Percentiles rank a stretch among this genome's conserved stretches.
Conservation (phyloP, 2,888 invertebrate genomes). For the Helicoverpa assulta region DNA sequence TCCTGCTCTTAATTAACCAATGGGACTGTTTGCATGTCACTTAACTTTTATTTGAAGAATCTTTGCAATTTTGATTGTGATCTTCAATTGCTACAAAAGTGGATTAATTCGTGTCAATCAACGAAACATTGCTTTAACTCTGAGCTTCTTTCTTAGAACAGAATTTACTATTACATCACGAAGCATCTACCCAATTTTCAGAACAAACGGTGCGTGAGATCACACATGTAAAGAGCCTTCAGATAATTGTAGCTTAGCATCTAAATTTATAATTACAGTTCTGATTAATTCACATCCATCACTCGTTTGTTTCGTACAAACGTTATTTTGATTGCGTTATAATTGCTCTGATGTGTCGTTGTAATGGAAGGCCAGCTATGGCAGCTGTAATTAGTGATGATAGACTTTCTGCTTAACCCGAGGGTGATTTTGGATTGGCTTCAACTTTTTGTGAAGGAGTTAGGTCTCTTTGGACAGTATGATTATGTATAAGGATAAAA, state of each 20-base stretch:
- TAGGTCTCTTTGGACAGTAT: neutral
- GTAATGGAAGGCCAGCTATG: conserved; percentile 66
- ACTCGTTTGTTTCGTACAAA: conserved; percentile 63
- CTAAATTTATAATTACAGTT: conserved; percentile 74
- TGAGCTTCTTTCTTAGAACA: too few relatives aligned
- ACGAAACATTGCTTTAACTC: too few relatives aligned
- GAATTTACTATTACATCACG: neutral
- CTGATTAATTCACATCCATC: conserved; percentile 80
- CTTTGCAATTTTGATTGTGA: too few relatives aligned
- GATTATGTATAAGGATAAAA: neutral
- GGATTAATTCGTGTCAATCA: too few relatives aligned
- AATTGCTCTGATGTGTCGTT: conserved; percentile 80
- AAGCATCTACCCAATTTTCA: conserved; percentile 28
- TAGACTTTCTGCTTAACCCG: conserved; percentile 31
- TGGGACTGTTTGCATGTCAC: conserved; percentile 1
- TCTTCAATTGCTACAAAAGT: too few relatives aligned
- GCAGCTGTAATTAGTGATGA: conserved; percentile 46
- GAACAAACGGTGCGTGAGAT: conserved; percentile 36
- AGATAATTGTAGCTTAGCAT: conserved; percentile 65
- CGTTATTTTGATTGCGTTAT: conserved; percentile 83
- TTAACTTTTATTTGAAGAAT: neutral
- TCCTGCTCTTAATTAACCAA: conserved; percentile 18
- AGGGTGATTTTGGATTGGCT: conserved; percentile 2
- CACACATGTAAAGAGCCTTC: conserved; percentile 37
- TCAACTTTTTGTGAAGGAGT: neutral